These are phyloP conservation scores for Pandemis corylana DNA, from an alignment of 2,888 invertebrate species.

Conservation along the genomic window DNA sequence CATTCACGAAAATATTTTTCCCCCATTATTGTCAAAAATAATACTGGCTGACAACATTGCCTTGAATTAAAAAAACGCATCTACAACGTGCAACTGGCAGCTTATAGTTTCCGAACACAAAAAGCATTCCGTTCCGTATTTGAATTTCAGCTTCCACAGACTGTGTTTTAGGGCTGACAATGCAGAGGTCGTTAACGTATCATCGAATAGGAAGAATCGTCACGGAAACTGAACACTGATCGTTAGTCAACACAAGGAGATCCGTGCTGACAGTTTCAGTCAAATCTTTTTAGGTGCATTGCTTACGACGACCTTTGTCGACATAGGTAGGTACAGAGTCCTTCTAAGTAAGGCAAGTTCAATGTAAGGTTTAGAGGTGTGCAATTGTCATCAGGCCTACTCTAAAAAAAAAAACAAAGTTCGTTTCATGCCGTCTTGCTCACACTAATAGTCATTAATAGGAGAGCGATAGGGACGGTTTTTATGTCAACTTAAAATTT, in stretches of 20 bases:
- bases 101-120: background rate
- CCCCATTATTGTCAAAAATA: background rate
- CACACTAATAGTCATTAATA: too few relatives aligned
- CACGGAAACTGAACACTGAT: conserved; percentile 30
- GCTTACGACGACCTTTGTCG: too few relatives aligned
- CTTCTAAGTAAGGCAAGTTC: too few relatives aligned
- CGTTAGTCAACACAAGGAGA: conserved; percentile 24
- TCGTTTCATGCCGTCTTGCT: too few relatives aligned
- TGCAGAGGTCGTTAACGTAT: conserved; percentile 19
- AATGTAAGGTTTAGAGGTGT: too few relatives aligned
- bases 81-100: background rate
- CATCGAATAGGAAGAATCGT: conserved; percentile 18
- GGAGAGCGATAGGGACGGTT: too few relatives aligned
- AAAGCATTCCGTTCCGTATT: background rate
- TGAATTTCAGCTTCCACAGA: conserved; percentile 11
- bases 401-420: too few relatives aligned
- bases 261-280: background rate
- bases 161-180: conserved; percentile 10
- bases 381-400: too few relatives aligned
- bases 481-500: too few relatives aligned
- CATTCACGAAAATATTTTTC: background rate
- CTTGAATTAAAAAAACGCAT: background rate
- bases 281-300: background rate
- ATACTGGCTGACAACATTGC: background rate
- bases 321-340: too few relatives aligned